These are phyloP conservation scores for Drosophila watanabei DNA, from an alignment of 1,140 invertebrate genomes.

Conservation along the genomic window DNA sequence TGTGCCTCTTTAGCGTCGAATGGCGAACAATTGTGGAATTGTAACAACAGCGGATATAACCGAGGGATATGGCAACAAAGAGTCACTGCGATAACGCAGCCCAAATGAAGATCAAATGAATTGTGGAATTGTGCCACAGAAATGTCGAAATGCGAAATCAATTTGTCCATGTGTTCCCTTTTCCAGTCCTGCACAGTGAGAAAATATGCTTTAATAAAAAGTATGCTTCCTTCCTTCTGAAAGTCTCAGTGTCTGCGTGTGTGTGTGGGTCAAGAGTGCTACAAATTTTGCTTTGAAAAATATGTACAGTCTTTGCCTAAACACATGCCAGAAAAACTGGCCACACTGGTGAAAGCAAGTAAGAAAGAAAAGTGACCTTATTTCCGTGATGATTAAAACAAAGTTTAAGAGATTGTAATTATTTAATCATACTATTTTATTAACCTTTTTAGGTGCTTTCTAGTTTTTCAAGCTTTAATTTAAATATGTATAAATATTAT, in stretches of 20 bases:
- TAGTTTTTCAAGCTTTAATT: background rate
- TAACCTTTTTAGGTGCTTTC: background rate
- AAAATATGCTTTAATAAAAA: background rate
- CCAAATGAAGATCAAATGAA: conserved; percentile 73
- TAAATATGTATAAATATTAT: background rate
- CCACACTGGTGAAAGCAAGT: background rate
- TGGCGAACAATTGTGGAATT: conserved; percentile 44
- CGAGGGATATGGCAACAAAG: conserved; percentile 43
- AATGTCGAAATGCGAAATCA: conserved; percentile 73
- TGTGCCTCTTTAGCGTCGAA: conserved; percentile 37
- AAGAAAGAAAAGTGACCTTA: background rate
- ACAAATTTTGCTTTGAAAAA: conserved; percentile 10
- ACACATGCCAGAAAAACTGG: background rate
- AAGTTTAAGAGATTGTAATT: background rate
- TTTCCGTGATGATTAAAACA: background rate
- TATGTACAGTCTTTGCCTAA: conserved; percentile 21
- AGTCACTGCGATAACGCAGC: conserved; percentile 21
- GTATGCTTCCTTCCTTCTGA: background rate
- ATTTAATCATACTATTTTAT: background rate
- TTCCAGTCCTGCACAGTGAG: background rate
- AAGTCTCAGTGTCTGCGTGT: background rate
- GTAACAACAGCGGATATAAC: conserved; percentile 42
- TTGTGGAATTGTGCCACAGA: conserved; percentile 71
- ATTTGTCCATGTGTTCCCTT: conserved; percentile 72
- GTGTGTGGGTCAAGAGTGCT: background rate